Evolutionary conservation across 2,797 vertebrate genomes (phyloP), one percentile per base, ranked within the genome.

Genomic region (Crenichthys baileyi): DNA sequence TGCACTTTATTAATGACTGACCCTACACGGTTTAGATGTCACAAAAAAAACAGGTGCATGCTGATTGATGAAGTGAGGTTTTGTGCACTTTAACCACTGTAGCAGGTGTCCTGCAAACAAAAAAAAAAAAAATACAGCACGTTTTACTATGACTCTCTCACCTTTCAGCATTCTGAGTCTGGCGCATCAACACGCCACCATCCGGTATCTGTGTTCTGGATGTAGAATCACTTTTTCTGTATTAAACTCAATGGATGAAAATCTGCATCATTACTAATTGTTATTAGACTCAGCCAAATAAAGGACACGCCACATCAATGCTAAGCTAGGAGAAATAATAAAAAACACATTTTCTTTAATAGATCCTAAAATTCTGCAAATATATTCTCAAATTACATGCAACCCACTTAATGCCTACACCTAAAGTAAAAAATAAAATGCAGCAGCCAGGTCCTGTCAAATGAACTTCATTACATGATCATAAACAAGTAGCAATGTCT

Each of bases 1-100:
- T 93, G 87, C 90, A 86, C 93, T 95, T 94, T 94, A 95, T 95
- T 93, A 95, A 95, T 93, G 93, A 93, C 92, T 91, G 91, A 94
- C 94, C 92, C 93, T 89, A 91, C 90, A 89, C 76, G 89, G 88
- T 91, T 90, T 83, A 84, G 86, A 90, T 83, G 86, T 89, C 83
- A 73, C 91, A 36, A 36, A 36, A 36, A 72, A 90, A 91, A 89
- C 91, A 92, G 92, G 92, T 93, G 93, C 90, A 50, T 72, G 72
- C 74, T 91, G 89, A 92, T 89, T 91, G 92, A 93, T 90, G 90
- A 90, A 88, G 85, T 72, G 79, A 90, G 85, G 82, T 73, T 79
- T 85, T 82, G 83, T 81, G 88, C 79, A 79, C 87, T 88, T 89
- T 88, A 84, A 84, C 90, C 82, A 90, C 83, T 56, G 73, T 81